Evolutionary conservation across 2,888 invertebrate species (phyloP).

Genomic region (Amphipyra berbera): DNA sequence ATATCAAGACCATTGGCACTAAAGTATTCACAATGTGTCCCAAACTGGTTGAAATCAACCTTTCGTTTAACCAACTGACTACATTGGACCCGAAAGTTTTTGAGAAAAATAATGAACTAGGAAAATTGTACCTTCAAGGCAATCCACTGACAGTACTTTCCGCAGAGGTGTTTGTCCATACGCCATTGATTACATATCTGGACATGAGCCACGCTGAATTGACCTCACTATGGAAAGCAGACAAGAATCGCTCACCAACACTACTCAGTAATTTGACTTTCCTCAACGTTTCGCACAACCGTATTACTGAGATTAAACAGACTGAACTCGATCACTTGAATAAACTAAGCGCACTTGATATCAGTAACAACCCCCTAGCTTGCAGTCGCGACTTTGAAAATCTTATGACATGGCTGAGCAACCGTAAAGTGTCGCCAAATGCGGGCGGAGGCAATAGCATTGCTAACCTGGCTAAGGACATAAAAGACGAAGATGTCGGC

Average conservation of each 20-base stretch:
- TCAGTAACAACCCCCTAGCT: conserved; percentile 91
- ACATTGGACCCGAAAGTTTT: conserved; percentile 91
- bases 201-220: conserved; percentile 93
- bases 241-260: conserved; percentile 79
- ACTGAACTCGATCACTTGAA: conserved; percentile 90
- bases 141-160: conserved; percentile 92
- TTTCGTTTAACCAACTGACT: conserved; percentile 92
- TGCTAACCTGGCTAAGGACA: conserved; percentile 80
- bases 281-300: conserved; percentile 91
- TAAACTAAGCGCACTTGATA: conserved; percentile 90
- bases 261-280: conserved; percentile 89
- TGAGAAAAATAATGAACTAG: conserved; percentile 91
- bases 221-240: conserved; percentile 91
- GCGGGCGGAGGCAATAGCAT: conserved; percentile 78
- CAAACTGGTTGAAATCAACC: conserved; percentile 92
- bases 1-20: conserved; percentile 88
- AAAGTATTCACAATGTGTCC: conserved; percentile 88
- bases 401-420: conserved; percentile 91
- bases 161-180: conserved; percentile 91
- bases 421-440: conserved; percentile 89
- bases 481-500: conserved; percentile 74
- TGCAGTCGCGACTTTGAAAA: conserved; percentile 92
- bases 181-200: conserved; percentile 91
- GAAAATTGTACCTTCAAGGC: conserved; percentile 92
- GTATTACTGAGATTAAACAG: conserved; percentile 88